A percentile compares a stretch with the other conserved stretches of the same genome.
phyloP scores from a whole-genome alignment of 2,797 vertebrate species.

The Rousettus madagascariensis region DNA sequence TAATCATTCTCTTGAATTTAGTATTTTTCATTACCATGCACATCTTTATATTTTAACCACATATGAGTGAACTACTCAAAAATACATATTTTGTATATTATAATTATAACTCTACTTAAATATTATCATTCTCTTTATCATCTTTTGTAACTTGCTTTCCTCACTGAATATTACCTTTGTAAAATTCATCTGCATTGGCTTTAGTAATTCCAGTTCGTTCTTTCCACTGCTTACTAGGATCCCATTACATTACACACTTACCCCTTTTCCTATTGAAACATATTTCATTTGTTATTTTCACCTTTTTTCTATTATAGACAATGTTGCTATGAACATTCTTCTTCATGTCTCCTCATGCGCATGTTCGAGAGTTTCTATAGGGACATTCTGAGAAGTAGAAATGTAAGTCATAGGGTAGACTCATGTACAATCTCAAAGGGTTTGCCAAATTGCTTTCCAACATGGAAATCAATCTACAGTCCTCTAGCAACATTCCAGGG shows the following conservation, averaged over 20 bases:
- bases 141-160: neutral
- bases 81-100: neutral
- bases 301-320: neutral
- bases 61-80: neutral
- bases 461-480: neutral
- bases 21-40: neutral
- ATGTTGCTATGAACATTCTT: neutral
- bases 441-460: neutral
- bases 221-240: neutral
- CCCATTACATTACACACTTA: neutral
- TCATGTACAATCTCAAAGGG: neutral
- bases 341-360: neutral
- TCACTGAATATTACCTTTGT: neutral
- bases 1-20: neutral
- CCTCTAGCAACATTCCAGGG: neutral
- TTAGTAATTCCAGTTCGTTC: neutral
- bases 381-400: neutral
- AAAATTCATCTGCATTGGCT: neutral
- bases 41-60: neutral
- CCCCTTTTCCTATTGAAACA: neutral
- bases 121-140: neutral
- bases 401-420: neutral
- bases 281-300: neutral
- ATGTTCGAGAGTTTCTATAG: neutral
- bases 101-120: neutral